A percentile compares a stretch with the other conserved stretches of the same genome.
Evolutionary conservation across 2,113 vertebrate species (phyloP).

Genomic region (Centrocercus urophasianus): DNA sequence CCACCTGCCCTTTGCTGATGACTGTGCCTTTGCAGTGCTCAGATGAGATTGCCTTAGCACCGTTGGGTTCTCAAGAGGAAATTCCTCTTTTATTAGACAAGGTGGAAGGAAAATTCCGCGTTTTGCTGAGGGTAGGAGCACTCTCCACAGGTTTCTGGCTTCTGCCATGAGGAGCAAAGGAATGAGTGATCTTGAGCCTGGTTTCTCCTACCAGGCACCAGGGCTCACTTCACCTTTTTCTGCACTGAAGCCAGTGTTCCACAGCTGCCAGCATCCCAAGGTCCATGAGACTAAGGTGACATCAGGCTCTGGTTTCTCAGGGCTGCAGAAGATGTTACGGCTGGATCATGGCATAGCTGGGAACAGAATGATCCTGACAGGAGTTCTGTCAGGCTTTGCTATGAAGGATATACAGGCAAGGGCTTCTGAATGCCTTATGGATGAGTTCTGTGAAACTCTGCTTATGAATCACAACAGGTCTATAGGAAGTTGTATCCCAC

Average conservation of each 20-base stretch:
- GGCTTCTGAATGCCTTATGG: background rate
- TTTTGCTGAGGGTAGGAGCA: background rate
- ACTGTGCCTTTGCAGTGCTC: background rate
- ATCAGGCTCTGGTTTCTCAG: background rate
- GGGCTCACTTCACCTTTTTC: background rate
- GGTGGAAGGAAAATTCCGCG: accelerated
- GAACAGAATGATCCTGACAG: background rate
- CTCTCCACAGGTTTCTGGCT: background rate
- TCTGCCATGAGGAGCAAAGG: background rate
- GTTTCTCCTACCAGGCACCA: background rate
- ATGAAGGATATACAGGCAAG: accelerated
- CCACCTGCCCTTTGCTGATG: background rate
- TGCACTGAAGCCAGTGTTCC: background rate
- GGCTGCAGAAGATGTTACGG: background rate
- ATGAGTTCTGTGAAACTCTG: background rate
- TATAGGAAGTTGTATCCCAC: background rate
- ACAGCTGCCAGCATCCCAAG: background rate
- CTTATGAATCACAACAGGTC: background rate
- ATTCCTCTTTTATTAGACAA: background rate
- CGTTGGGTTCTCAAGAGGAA: background rate
- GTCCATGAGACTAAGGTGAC: accelerated
- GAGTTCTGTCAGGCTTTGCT: background rate
- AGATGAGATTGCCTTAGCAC: background rate
- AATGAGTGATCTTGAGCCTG: background rate
- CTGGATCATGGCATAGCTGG: accelerated